Base-by-base conservation (phyloP, 2,888 invertebrate genomes). In the Campopleginae sp. region DNA sequence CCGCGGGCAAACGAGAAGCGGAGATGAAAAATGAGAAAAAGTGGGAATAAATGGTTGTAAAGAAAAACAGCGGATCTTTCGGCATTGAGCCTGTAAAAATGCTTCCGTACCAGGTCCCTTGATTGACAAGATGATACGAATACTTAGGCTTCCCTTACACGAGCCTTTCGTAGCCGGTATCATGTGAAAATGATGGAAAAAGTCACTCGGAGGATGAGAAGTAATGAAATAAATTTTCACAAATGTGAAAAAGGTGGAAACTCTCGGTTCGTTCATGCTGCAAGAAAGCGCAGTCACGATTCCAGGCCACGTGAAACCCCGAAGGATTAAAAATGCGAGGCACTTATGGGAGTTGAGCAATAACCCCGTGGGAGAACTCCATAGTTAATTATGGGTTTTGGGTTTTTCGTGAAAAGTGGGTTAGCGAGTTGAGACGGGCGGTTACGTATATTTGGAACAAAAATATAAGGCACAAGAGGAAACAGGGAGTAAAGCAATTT, bases 391-490 rank as follows among this genome's bases (percentile, higher is more conserved):
- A 82, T 75, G 78, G 78, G 80, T 84, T 80, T 61, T 38, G 71
- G 81, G 44, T 75, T 85, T 82, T 80, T 80, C 46, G 51, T 27
- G 44, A 71, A 77, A 82, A 65, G 68, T 79, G 38, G 70, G 81
- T 78, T 85, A 70, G 38, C 75, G 66, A 70, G 70, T 68, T 23
- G 31, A 70, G 31, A 54, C 17, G 46, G 23, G 27, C 31, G 27
- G 78, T 85, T 82, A 76, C 79, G 82, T 82, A 42, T 82, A 82
- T 80, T 72, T 82, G 71, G 76, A 77, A 76, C 80, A 80, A 78
- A 81, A 78, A 66, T 71, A 71, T n/a, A 54, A 42, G 14, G 33
- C 46, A 31, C n/a, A n/a, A 23, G 33, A 54, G n/a, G 46, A 19
- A 61, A 19, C 44, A 19, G 7, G 10, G 38, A 51, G 66, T 42